phyloP scores from a whole-genome alignment of 2,113 vertebrate genomes.

The Sturnus vulgaris region DNA sequence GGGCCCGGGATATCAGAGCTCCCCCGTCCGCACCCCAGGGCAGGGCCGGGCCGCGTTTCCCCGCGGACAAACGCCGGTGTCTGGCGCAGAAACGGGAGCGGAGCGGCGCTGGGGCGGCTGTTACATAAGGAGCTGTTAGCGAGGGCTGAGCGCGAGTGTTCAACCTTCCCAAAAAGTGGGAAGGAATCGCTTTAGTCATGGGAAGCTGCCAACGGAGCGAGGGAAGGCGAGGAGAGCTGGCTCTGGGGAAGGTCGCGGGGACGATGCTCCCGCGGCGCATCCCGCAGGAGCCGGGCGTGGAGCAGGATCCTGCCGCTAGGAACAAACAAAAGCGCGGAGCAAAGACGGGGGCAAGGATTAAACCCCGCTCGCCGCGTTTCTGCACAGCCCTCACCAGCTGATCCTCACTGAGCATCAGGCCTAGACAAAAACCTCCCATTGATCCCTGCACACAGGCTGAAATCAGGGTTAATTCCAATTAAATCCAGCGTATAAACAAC shows the following conservation, averaged over 20 bases:
- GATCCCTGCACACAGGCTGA: background rate
- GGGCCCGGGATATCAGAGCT: background rate
- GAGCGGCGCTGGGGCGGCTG: background rate
- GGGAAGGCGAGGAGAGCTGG: background rate
- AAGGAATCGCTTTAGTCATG: background rate
- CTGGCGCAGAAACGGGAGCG: background rate
- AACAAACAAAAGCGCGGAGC: background rate
- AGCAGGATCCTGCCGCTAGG: background rate
- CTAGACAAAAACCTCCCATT: background rate
- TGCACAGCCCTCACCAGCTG: background rate
- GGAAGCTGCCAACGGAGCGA: background rate
- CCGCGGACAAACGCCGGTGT: too few relatives aligned
- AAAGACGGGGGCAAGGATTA: background rate
- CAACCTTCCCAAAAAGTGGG: background rate
- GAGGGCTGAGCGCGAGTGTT: background rate
- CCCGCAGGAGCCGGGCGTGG: background rate
- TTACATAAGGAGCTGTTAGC: background rate
- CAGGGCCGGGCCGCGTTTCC: background rate
- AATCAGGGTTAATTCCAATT: slow-evolving; percentile 24
- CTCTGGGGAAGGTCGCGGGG: background rate
- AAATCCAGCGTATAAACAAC: background rate
- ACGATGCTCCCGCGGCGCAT: background rate
- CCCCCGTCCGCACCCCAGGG: background rate
- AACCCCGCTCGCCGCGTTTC: background rate
- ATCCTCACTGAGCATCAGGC: background rate